phyloP scores from a whole-genome alignment of 1,140 invertebrate species.

The Drosophila kanapiae region DNA sequence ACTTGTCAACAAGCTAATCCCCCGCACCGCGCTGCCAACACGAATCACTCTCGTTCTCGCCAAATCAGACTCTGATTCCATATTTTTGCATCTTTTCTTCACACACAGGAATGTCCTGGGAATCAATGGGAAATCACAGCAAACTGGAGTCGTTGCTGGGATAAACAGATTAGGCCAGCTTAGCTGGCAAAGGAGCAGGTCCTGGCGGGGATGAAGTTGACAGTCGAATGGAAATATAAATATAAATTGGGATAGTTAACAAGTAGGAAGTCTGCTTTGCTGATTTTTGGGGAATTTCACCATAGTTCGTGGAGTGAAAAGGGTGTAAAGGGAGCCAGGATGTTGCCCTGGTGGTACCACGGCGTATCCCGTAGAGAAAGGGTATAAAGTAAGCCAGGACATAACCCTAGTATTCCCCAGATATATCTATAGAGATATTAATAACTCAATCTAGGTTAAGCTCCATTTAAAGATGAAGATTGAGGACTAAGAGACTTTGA shows the following conservation, averaged over 20 bases:
- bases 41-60: conserved; percentile 38
- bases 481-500: neutral
- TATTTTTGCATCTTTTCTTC: conserved; percentile 19
- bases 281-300: too few species aligned
- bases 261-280: too few species aligned
- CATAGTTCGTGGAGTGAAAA: neutral
- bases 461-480: too few species aligned
- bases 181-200: neutral
- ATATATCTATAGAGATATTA: too few species aligned
- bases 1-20: conserved; percentile 55
- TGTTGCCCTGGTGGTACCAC: too few species aligned
- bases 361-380: too few species aligned
- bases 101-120: conserved; percentile 30
- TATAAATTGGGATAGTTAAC: neutral
- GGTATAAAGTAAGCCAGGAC: too few species aligned
- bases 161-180: conserved; percentile 51
- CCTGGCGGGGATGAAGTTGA: neutral
- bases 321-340: too few species aligned
- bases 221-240: neutral
- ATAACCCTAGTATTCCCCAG: too few species aligned
- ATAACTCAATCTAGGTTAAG: neutral
- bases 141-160: conserved; percentile 36
- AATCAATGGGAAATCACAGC: conserved; percentile 47
- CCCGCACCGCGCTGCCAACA: conserved; percentile 33
- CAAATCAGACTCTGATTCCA: conserved; percentile 47